phyloP scores from a whole-genome alignment of 2,113 vertebrate genomes.

The Planiliza haematocheilus region DNA sequence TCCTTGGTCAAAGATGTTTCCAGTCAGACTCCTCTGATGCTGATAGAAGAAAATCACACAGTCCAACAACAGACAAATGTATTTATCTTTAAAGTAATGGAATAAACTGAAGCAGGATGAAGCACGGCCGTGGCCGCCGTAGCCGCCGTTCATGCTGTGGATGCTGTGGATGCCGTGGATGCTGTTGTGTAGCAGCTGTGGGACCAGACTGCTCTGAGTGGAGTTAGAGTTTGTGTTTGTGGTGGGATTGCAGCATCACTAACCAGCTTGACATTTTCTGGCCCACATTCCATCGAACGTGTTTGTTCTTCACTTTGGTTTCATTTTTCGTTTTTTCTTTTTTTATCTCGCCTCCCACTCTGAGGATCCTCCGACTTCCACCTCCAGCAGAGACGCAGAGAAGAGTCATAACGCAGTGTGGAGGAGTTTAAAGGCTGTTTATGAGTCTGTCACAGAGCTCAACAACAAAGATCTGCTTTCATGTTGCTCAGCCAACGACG shows the following conservation, averaged over 20 bases:
- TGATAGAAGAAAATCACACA: too few relatives aligned
- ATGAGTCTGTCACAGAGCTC: background rate
- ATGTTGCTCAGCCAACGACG: background rate
- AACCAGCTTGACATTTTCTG: conserved; percentile 32
- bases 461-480: background rate
- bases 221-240: background rate
- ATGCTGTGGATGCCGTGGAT: too few relatives aligned
- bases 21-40: too few relatives aligned
- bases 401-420: background rate
- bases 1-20: too few relatives aligned
- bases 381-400: background rate
- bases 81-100: too few relatives aligned
- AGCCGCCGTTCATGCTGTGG: too few relatives aligned
- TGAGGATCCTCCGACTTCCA: background rate
- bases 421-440: background rate
- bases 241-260: background rate
- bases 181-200: too few relatives aligned
- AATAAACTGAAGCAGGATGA: too few relatives aligned
- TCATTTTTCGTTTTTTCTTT: background rate
- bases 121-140: too few relatives aligned
- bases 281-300: conserved; percentile 20
- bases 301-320: background rate
- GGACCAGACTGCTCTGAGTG: background rate
- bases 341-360: background rate
- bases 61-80: too few relatives aligned